These are phyloP conservation scores for Mobula birostris DNA, from an alignment of 2,113 vertebrate species.

Conservation along the genomic window DNA sequence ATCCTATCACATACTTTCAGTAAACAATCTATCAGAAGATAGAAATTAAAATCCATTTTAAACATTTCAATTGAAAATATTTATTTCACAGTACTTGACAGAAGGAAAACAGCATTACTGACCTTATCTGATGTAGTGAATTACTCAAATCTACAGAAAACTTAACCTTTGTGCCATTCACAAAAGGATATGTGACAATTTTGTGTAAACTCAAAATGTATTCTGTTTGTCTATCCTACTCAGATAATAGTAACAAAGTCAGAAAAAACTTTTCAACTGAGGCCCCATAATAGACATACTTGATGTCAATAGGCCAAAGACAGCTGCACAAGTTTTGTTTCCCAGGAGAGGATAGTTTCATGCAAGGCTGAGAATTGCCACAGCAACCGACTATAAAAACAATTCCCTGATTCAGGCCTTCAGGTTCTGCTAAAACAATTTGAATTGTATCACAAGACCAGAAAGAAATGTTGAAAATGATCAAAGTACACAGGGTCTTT, in stretches of 20 bases:
- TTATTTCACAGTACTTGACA: background rate
- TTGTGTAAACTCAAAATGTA: background rate
- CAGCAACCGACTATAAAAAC: slow-evolving; percentile 71
- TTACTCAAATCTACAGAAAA: background rate
- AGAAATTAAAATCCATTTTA: background rate
- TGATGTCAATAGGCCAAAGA: slow-evolving; percentile 46
- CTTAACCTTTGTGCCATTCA: background rate
- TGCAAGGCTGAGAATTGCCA: slow-evolving; percentile 59
- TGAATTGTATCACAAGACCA: slow-evolving; percentile 54
- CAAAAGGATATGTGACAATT: background rate
- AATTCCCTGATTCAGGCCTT: slow-evolving; percentile 52
- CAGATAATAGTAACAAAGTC: slow-evolving; percentile 37
- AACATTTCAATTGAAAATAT: background rate
- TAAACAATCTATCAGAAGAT: background rate
- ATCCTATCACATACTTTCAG: background rate
- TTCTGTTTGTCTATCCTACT: slow-evolving; percentile 31
- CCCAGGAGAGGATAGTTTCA: slow-evolving; percentile 56
- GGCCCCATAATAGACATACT: slow-evolving; percentile 38
- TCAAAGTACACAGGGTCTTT: slow-evolving; percentile 61
- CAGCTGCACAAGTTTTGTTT: slow-evolving; percentile 51
- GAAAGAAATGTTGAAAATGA: slow-evolving; percentile 60
- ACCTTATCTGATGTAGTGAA: background rate
- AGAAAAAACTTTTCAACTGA: slow-evolving; percentile 26
- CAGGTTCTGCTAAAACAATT: slow-evolving; percentile 61
- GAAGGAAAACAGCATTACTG: background rate